Conservation (phyloP, 2,113 vertebrate species). For the Stictonetta naevosa region DNA sequence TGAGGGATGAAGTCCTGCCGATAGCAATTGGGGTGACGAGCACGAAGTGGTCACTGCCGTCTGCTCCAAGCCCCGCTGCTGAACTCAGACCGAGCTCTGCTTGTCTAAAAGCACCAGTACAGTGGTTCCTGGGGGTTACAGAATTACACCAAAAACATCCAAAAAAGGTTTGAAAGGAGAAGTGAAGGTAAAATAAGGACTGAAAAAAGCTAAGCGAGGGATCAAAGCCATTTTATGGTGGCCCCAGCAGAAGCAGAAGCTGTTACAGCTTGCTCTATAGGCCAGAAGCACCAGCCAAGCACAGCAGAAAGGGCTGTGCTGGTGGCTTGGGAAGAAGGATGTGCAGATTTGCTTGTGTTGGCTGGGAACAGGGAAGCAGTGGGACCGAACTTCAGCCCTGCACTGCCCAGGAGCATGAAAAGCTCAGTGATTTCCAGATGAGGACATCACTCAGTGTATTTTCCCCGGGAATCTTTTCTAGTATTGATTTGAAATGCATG, state of each 20-base stretch:
- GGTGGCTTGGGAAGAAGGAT: background rate
- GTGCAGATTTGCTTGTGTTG: background rate
- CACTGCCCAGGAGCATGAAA: background rate
- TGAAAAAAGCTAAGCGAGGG: background rate
- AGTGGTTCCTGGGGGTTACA: fast-evolving
- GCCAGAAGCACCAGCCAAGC: background rate
- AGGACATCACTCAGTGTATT: background rate
- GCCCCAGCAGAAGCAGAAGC: background rate
- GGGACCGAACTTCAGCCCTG: background rate
- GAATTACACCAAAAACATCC: background rate
- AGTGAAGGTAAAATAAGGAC: background rate
- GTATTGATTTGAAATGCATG: background rate
- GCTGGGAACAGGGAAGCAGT: background rate
- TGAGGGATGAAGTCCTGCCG: too few species aligned
- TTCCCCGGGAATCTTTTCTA: background rate
- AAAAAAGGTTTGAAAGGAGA: background rate
- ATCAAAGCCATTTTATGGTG: background rate
- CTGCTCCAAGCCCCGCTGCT: background rate
- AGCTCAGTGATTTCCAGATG: background rate
- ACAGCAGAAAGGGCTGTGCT: background rate
- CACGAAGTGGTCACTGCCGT: too few species aligned
- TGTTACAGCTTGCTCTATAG: background rate
- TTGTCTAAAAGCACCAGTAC: background rate
- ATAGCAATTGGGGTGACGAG: too few species aligned
- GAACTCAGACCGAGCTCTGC: background rate